Base-by-base conservation (phyloP, 2,797 vertebrate species). In the Neomorphus geoffroyi region DNA sequence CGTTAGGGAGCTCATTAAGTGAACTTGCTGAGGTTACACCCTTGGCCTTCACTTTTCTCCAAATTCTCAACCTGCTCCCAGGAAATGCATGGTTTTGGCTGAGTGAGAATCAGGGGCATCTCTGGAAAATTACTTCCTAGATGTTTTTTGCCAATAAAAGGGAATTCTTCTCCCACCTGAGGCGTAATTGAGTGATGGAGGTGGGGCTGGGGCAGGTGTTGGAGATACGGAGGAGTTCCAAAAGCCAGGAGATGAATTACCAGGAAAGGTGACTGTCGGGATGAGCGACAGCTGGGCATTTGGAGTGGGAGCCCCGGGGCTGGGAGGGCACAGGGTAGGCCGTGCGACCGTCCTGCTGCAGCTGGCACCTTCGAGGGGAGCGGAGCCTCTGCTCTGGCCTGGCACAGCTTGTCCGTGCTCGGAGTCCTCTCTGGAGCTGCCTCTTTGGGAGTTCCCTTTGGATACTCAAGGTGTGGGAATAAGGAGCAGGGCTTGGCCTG, bases 111-210 rank as follows among this genome's bases (percentile, higher is more conserved):
- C 9, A 11, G 26, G 11, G 50, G 15, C 27, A 1, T 30, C n/a
- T 43, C 7, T 1, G 11, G n/a, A 27, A 11, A 43, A 13, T 7
- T 2, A 3, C 19, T 9, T 32, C 2, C 4, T 18, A 22, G 57
- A 7, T n/a, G 35, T 5, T 18, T 33, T 56, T 39, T 35, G 57
- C 50, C 37, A 70, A 32, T 18, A 15, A n/a, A 60, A 48, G 23
- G 30, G 58, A 21, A 19, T 61, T n/a, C 2, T 60, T 43, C 53
- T 41, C 43, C 24, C 6, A 1, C 19, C 1, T 3, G 3, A 3
- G 3, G 45, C 32, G 1, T 19, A 18, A 21, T 13, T 18, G 24
- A 23, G 9, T 0, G 7, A 37, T 8, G 19, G 45, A 37, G 69
- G 37, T 32, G 11, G 14, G 51, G 53, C 46, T 67, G 32, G 45